Evolutionary conservation across 2,797 vertebrate genomes (phyloP), one percentile per base, ranked within the genome.

Genomic region (Fratercula arctica): DNA sequence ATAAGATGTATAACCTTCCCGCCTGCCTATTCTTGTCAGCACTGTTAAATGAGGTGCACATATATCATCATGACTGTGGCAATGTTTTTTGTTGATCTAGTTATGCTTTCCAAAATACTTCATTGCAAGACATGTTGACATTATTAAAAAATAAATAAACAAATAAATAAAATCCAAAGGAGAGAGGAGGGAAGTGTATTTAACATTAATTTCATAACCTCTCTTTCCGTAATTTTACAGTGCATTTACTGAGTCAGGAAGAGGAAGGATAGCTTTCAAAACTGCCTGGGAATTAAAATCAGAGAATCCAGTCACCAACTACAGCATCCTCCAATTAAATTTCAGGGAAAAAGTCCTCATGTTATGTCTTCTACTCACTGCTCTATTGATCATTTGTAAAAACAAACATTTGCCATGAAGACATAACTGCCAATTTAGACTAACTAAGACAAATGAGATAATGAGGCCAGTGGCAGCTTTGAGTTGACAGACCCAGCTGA

Each of bases 391-490:
- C 97, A 97, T 97, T 97, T 98, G 93, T 98, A 96, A 98, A 98
- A 98, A 93, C 91, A 98, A 98, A 98, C 97, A 98, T 98, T 98
- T 98, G 89, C 97, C 96, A 97, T 97, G 97, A 98, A 98, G 98
- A 98, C 96, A 94, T 98, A 97, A 97, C 97, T 98, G 98, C 97
- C 98, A 98, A 98, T 98, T 98, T 98, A 96, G 88, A 76, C 97
- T 98, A 98, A 98, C 98, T 96, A 98, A 98, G 98, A 98, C 97
- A 98, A 98, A 98, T 97, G 98, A 97, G 96, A 97, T 98, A 98
- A 98, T 98, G 98, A 98, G 96, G 85, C 87, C 74, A 96, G 94
- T 97, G 97, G 97, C 97, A 98, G 96, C 91, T 97, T 87, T 23
- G 67, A 96, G 95, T 93, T 98, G 97, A 98, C 96, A 97, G 97